These are phyloP conservation scores for Bradynema listronoti DNA, from an alignment of 1,140 invertebrate genomes.

Conservation along the genomic window DNA sequence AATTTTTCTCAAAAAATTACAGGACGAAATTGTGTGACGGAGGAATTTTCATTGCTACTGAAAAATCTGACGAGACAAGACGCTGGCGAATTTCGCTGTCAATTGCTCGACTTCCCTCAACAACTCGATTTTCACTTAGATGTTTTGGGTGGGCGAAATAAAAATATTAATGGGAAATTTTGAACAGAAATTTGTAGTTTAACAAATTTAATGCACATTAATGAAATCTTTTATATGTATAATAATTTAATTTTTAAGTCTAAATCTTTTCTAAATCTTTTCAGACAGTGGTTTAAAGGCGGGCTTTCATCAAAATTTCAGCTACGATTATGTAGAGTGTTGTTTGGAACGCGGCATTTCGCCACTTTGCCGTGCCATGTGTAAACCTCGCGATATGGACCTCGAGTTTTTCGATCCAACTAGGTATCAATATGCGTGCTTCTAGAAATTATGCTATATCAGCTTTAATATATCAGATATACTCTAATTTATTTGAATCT, in stretches of 20 bases:
- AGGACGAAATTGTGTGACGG: constrained; percentile 32
- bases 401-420: constrained; percentile 44
- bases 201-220: constrained; percentile 15
- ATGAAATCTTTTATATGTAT: background rate
- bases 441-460: too few species aligned
- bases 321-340: constrained; percentile 38
- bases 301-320: constrained; percentile 35
- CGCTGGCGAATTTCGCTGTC: constrained; percentile 36
- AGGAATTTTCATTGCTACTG: constrained; percentile 37
- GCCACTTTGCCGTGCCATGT: constrained; percentile 39
- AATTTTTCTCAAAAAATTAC: too few species aligned
- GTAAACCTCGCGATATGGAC: constrained; percentile 40
- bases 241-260: constrained; percentile 2
- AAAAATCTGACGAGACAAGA: constrained; percentile 37
- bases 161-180: background rate
- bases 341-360: constrained; percentile 39
- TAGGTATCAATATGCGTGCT: constrained; percentile 20
- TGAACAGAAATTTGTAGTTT: too few species aligned
- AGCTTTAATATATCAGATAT: too few species aligned
- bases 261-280: too few species aligned
- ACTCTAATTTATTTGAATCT: constrained; percentile 2
- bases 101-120: constrained; percentile 31
- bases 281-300: constrained; percentile 33
- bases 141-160: constrained; percentile 26
- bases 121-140: constrained; percentile 45